These are phyloP conservation scores for Ambastaia sidthimunki DNA, from an alignment of 2,797 vertebrate genomes.

Conservation along the genomic window DNA sequence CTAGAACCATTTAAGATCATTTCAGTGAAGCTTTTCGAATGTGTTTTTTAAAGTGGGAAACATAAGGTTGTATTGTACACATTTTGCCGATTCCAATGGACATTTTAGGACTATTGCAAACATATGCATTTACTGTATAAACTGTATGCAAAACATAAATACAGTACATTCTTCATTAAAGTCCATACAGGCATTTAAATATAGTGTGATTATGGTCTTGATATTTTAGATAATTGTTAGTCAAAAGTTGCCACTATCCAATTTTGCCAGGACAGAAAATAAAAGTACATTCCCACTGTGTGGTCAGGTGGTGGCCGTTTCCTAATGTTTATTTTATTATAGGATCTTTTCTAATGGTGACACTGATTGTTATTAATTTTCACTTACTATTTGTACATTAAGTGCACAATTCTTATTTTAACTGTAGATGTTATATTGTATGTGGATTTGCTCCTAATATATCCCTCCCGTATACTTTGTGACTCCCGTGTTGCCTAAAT, in stretches of 20 bases:
- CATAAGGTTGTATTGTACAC: conserved; percentile 23
- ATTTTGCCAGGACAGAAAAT: too few relatives aligned
- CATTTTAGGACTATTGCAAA: neutral
- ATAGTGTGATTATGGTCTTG: too few relatives aligned
- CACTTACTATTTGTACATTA: neutral
- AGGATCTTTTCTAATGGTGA: neutral
- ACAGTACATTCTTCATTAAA: too few relatives aligned
- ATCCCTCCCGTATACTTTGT: neutral
- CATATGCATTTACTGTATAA: neutral
- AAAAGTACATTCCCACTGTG: too few relatives aligned
- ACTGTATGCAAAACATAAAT: neutral
- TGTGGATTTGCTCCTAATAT: neutral
- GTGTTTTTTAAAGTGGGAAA: conserved; percentile 10
- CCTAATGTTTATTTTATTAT: neutral
- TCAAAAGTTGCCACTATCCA: too few relatives aligned
- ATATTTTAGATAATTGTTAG: too few relatives aligned
- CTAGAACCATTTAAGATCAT: conserved; percentile 24
- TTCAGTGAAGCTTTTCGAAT: conserved; percentile 22
- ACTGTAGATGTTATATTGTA: neutral
- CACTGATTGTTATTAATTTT: neutral
- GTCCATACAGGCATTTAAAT: too few relatives aligned
- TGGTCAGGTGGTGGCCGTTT: too few relatives aligned
- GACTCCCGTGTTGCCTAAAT: conserved; percentile 41
- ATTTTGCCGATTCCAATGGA: neutral
- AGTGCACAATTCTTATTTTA: neutral